Percentiles rank a stretch among this genome's conserved stretches.
Evolutionary conservation across 2,797 vertebrate genomes (phyloP).

Genomic region (Intellagama lesueurii): DNA sequence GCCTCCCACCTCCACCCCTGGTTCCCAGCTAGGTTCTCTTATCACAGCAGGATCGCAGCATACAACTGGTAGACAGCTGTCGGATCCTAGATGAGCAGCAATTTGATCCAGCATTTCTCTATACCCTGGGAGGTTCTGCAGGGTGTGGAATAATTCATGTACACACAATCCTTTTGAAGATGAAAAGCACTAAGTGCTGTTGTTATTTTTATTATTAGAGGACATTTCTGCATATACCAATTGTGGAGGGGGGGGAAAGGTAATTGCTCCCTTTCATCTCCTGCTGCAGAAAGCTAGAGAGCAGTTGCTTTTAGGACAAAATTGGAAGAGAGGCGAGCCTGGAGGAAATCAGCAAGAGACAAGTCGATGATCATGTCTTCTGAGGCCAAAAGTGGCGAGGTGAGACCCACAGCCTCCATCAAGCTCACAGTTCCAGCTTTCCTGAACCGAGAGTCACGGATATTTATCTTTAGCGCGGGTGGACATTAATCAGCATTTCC

Average conservation of each 20-base stretch:
- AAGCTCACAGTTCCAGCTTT: too few species aligned
- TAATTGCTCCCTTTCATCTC: slow-evolving; percentile 59
- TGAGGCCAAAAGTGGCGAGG: not conserved
- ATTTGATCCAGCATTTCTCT: slow-evolving; percentile 37
- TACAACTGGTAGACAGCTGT: slow-evolving; percentile 40
- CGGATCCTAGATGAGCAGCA: slow-evolving; percentile 55
- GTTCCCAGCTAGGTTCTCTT: not conserved
- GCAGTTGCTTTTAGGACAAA: not conserved
- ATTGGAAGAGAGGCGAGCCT: not conserved
- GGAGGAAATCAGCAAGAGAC: not conserved
- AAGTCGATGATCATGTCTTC: not conserved
- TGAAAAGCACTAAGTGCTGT: slow-evolving; percentile 64
- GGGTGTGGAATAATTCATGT: slow-evolving; percentile 56
- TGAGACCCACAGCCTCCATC: too few species aligned
- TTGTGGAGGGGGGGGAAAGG: slow-evolving; percentile 28
- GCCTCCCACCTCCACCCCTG: too few species aligned
- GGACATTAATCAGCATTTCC: not conserved
- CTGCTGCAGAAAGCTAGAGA: slow-evolving; percentile 16
- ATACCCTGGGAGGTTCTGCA: slow-evolving; percentile 15
- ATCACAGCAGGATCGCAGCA: not conserved
- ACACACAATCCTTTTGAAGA: slow-evolving; percentile 62
- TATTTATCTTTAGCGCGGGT: not conserved
- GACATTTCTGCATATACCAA: slow-evolving; percentile 51
- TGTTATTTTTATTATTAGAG: slow-evolving; percentile 65
- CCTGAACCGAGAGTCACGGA: not conserved